Evolutionary conservation across 2,113 vertebrate species (phyloP).

Genomic region (Ginglymostoma cirratum): DNA sequence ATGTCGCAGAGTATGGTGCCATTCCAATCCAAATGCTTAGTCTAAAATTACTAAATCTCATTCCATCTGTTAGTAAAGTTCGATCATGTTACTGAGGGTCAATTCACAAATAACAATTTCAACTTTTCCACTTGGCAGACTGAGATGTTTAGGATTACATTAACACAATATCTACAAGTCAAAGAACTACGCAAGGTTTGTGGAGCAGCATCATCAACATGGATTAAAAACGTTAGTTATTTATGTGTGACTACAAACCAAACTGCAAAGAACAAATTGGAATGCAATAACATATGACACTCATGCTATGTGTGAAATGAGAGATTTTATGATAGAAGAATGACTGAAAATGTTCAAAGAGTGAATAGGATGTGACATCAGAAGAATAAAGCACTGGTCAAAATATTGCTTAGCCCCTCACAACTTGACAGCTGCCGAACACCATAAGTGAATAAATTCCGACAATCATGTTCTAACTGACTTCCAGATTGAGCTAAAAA

Average conservation of each 20-base stretch:
- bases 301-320: background rate
- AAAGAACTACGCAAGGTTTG: background rate
- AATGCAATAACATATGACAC: background rate
- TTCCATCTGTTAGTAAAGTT: background rate
- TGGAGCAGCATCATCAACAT: background rate
- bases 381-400: background rate
- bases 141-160: background rate
- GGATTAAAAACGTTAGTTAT: background rate
- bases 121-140: background rate
- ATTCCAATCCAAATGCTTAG: background rate
- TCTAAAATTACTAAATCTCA: background rate
- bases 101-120: background rate
- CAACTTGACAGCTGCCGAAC: background rate
- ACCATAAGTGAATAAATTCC: background rate
- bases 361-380: background rate
- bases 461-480: background rate
- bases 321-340: background rate
- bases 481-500: background rate
- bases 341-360: background rate
- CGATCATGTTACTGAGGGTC: background rate
- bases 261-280: background rate
- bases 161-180: background rate
- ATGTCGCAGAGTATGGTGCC: background rate
- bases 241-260: background rate
- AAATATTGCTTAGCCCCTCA: background rate